These are phyloP conservation scores for Drosophila bocqueti DNA, from an alignment of 1,140 invertebrate genomes.

Conservation along the genomic window DNA sequence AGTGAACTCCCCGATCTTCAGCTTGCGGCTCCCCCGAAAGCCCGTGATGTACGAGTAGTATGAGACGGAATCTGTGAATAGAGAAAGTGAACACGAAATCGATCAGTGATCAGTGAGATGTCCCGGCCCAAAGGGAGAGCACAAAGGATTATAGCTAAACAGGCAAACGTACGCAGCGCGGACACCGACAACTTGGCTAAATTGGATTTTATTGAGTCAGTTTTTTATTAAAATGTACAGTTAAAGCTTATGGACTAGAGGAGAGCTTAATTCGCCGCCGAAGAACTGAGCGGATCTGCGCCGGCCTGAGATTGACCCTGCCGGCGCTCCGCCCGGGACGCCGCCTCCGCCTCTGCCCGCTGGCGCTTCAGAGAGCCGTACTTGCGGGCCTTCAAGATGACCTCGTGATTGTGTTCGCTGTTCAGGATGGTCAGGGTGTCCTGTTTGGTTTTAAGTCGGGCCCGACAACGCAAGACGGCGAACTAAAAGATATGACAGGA, in stretches of 20 bases:
- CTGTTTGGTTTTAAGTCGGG: constrained; percentile 78
- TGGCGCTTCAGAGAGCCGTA: constrained; percentile 76
- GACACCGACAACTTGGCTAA: constrained; percentile 36
- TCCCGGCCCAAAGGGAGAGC: neutral
- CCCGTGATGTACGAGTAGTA: constrained; percentile 82
- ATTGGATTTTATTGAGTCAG: constrained; percentile 58
- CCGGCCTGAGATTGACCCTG: constrained; percentile 19
- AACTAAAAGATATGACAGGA: constrained; percentile 51
- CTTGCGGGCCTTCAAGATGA: constrained; percentile 78
- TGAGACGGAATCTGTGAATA: constrained; percentile 49
- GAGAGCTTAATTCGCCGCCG: constrained; percentile 6
- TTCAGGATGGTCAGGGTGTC: constrained; percentile 78
- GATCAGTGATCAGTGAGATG: constrained; percentile 39
- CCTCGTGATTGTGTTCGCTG: constrained; percentile 83
- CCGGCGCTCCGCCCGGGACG: constrained; percentile 42
- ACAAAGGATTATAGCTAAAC: neutral
- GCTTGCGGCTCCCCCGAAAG: constrained; percentile 83
- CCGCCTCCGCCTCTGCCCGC: constrained; percentile 65
- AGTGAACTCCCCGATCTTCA: constrained; percentile 81
- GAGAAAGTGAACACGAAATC: constrained; percentile 20
- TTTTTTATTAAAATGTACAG: constrained; percentile 24
- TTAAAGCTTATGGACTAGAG: constrained; percentile 55
- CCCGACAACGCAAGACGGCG: constrained; percentile 78
- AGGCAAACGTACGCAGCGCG: constrained; percentile 20
- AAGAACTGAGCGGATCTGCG: constrained; percentile 10